Evolutionary conservation across 2,888 invertebrate genomes (phyloP).

Genomic region (Horisme vitalbata): DNA sequence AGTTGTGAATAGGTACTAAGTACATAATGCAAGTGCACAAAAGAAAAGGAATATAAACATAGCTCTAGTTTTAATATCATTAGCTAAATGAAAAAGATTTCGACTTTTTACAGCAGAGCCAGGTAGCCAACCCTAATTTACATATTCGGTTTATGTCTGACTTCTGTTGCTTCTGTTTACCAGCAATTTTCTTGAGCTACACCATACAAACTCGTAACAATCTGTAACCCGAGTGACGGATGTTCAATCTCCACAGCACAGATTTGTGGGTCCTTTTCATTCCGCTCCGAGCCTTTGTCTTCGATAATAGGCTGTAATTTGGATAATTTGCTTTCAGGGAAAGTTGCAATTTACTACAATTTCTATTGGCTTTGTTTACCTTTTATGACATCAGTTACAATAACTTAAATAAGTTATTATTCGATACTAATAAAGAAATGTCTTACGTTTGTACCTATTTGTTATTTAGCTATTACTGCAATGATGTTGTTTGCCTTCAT

Average conservation of each 20-base stretch:
- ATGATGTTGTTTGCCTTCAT: no score
- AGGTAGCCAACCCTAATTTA: slow-evolving; percentile 31
- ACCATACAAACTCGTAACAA: slow-evolving; percentile 13
- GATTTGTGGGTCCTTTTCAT: slow-evolving; percentile 40
- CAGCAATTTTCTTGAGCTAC: slow-evolving; percentile 57
- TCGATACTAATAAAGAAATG: no score
- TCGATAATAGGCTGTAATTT: slow-evolving; percentile 41
- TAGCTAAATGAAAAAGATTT: no score
- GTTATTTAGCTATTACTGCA: no score
- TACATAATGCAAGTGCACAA: no score
- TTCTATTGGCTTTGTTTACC: slow-evolving; percentile 17
- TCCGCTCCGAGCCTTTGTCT: slow-evolving; percentile 34
- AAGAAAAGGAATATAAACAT: no score
- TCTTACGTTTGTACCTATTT: no score
- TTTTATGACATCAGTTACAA: not conserved
- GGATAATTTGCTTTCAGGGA: slow-evolving; percentile 40
- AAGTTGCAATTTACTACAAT: slow-evolving; percentile 30
- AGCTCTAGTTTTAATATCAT: no score
- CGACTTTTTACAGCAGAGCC: no score
- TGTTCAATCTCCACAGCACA: slow-evolving; percentile 43
- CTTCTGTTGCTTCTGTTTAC: slow-evolving; percentile 59
- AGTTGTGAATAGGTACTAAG: no score
- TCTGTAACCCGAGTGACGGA: slow-evolving; percentile 47
- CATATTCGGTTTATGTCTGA: slow-evolving; percentile 49
- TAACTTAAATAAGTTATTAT: no score